Conservation (phyloP, 2,113 vertebrate species). For the Galbula dea region DNA sequence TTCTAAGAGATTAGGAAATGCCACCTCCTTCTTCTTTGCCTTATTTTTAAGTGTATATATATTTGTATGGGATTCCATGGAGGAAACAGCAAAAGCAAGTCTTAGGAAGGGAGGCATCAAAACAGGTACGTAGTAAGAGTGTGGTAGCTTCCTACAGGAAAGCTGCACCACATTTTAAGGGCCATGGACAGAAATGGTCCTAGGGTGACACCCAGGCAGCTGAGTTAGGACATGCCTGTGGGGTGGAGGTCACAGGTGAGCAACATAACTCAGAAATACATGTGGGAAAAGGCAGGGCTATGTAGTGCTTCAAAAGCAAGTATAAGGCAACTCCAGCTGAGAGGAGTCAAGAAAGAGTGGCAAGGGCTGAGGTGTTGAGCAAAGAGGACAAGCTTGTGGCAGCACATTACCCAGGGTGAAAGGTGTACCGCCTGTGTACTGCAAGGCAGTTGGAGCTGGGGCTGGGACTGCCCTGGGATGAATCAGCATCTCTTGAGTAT, state of each 20-base stretch:
- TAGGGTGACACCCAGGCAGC: background rate
- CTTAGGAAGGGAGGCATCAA: background rate
- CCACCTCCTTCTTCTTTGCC: background rate
- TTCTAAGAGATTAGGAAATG: background rate
- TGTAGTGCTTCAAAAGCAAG: background rate
- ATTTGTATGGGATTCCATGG: background rate
- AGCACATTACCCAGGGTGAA: background rate
- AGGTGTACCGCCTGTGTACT: background rate
- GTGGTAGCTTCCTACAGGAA: background rate
- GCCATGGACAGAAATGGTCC: rapidly evolving
- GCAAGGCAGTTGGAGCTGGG: background rate
- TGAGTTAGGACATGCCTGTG: background rate
- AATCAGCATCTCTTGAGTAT: background rate
- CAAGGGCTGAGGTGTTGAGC: background rate
- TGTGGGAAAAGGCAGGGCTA: background rate
- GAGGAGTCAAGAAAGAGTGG: background rate
- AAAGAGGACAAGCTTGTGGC: rapidly evolving
- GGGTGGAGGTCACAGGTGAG: background rate
- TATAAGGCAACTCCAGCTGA: background rate
- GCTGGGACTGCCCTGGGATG: background rate
- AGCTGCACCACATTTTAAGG: background rate
- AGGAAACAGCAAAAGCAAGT: background rate
- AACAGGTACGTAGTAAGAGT: background rate
- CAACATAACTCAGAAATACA: background rate
- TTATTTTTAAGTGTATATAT: background rate